Base-by-base conservation (phyloP, 2,113 vertebrate genomes). In the Spizaetus ornatus region DNA sequence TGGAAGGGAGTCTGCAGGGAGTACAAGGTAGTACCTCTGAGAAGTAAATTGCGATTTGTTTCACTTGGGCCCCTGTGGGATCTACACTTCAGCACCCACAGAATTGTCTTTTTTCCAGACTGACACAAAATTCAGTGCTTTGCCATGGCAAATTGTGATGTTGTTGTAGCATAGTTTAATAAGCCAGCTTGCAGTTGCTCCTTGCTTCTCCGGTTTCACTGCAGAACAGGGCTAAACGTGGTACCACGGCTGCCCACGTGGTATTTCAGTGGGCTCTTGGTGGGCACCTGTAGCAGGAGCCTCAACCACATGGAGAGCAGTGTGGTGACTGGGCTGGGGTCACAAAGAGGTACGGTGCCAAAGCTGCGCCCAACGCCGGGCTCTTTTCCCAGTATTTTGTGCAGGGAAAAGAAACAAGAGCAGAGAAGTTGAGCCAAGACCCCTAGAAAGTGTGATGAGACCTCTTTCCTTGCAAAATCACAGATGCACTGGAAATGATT, bases 271-370 rank as follows among this genome's bases (percentile, higher is more conserved):
- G 74, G 9, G 23, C 12, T 77, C 27, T 72, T 32, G 12, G 13
- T 50, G 25, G 27, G 11, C 52, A 48, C 5, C 7, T 63, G 12
- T 31, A 66, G 63, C 48, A 66, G 52, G 26, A 61, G 32, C 29
- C 48, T 65, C 36, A 56, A 3, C 29, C 1, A 1, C 17, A 23
- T 26, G 47, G 56, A 71, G 15, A 87, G 13, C n/a, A 65, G 16
- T 2, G 1, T 26, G 43, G 63, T 3, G 7, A 27, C 31, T 23
- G 25, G n/a, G 34, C 25, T 55, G 42, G 25, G 27, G 4, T 50
- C 0, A 1, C 14, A 23, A 27, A 62, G 43, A 66, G 52, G 12
- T 50, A 43, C 0, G 1, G 43, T 78, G 23, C 25, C 2, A 1
- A 53, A 45, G 13, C 63, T 69, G 45, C 2, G 3, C 16, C 13